These are phyloP conservation scores for Drosophila miranda DNA, from an alignment of 1,140 invertebrate species.

Conservation along the genomic window DNA sequence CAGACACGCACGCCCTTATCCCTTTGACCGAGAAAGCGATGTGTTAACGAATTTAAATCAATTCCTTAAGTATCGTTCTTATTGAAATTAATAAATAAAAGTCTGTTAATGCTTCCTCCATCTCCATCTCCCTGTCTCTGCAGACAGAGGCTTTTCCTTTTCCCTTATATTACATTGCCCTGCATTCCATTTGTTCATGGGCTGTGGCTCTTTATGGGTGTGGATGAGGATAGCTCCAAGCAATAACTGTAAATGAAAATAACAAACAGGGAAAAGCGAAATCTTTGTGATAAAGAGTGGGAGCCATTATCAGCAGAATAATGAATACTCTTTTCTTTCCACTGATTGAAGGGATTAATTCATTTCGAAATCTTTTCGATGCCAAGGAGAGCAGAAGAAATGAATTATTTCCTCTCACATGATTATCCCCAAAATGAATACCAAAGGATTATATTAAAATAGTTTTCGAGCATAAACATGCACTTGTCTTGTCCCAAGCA, in stretches of 20 bases:
- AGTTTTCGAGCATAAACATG: too few species aligned
- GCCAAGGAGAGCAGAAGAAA: too few species aligned
- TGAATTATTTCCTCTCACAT: too few species aligned
- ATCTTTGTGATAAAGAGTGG: background rate
- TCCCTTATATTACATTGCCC: conserved; percentile 26
- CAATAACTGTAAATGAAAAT: conserved; percentile 32
- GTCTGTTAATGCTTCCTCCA: background rate
- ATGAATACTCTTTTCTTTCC: background rate
- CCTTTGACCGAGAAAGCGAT: background rate
- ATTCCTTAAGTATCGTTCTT: conserved; percentile 20
- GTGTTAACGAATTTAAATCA: conserved; percentile 15
- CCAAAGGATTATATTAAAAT: too few species aligned
- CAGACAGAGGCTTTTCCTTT: too few species aligned
- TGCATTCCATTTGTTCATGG: conserved; percentile 19
- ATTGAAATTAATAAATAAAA: conserved; percentile 47
- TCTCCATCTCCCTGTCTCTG: background rate
- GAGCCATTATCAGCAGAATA: background rate
- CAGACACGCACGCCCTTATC: conserved; percentile 12
- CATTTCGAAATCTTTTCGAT: too few species aligned
- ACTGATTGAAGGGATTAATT: too few species aligned
- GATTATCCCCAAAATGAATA: background rate
- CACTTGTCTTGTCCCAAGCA: too few species aligned
- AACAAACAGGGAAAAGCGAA: conserved; percentile 20
- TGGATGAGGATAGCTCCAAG: conserved; percentile 5
- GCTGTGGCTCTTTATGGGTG: conserved; percentile 15